Conservation (phyloP, 1,140 invertebrate species). For the Homalodisca vitripennis region DNA sequence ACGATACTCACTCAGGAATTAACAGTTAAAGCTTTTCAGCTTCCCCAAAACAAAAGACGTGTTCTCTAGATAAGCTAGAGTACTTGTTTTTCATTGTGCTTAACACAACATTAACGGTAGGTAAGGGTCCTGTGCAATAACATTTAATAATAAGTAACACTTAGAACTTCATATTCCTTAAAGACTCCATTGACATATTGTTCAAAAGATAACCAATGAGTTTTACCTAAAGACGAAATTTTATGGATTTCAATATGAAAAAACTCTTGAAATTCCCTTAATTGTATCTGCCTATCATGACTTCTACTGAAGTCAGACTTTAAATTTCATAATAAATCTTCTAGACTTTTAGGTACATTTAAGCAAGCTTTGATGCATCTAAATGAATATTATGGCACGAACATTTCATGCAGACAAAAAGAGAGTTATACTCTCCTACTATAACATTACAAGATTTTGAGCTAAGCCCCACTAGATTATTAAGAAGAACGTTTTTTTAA, state of each 20-base stretch:
- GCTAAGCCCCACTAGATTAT: no score
- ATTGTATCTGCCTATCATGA: slow-evolving; percentile 40
- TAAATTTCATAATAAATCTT: slow-evolving; percentile 42
- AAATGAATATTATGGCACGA: slow-evolving; percentile 45
- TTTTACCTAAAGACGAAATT: slow-evolving; percentile 44
- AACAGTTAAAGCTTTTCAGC: no score
- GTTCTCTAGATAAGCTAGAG: no score
- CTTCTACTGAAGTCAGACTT: slow-evolving; percentile 46
- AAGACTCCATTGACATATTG: slow-evolving; percentile 45
- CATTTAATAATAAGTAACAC: no score
- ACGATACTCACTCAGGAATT: no score
- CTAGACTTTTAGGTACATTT: slow-evolving; percentile 42
- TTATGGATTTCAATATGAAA: slow-evolving; percentile 45
- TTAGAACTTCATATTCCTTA: slow-evolving; percentile 44
- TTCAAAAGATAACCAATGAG: slow-evolving; percentile 47
- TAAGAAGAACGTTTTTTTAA: no score
- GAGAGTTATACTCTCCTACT: no score
- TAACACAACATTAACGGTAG: no score
- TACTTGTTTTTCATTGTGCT: no score
- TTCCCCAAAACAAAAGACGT: no score
- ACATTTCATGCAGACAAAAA: slow-evolving; percentile 45
- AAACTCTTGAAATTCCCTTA: slow-evolving; percentile 46
- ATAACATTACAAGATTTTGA: no score
- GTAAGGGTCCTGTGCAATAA: no score
- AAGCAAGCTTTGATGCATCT: slow-evolving; percentile 43